Evolutionary conservation across 2,888 invertebrate genomes (phyloP).

Genomic region (Taphrorychus bicolor): DNA sequence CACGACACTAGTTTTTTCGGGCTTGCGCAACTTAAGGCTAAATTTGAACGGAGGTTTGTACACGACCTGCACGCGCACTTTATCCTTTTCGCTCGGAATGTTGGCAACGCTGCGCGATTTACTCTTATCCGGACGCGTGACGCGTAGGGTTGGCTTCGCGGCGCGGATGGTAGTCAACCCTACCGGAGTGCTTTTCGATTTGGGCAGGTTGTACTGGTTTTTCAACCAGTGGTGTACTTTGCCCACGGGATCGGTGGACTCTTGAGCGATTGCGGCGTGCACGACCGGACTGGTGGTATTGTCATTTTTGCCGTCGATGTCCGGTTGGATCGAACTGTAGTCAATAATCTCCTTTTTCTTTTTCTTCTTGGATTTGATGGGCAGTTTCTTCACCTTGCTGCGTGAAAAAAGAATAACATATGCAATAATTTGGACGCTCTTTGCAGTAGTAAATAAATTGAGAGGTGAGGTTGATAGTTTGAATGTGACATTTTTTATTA

Average conservation of each 20-base stretch:
- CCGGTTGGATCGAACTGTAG: slow-evolving; percentile 73
- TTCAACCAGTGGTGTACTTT: slow-evolving; percentile 90
- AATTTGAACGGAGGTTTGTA: slow-evolving; percentile 90
- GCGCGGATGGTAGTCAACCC: slow-evolving; percentile 67
- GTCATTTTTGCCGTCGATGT: slow-evolving; percentile 63
- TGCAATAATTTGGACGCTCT: no score
- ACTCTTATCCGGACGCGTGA: slow-evolving; percentile 63
- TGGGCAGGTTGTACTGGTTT: slow-evolving; percentile 74
- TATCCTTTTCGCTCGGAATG: slow-evolving; percentile 67
- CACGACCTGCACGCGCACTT: slow-evolving; percentile 82
- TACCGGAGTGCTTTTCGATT: slow-evolving; percentile 85
- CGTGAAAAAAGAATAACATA: no score
- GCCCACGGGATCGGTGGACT: slow-evolving; percentile 66
- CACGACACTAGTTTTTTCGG: slow-evolving; percentile 71
- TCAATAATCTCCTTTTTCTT: slow-evolving; percentile 80
- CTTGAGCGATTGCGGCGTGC: slow-evolving; percentile 48
- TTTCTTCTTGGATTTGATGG: slow-evolving; percentile 62
- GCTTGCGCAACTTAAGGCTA: slow-evolving; percentile 78
- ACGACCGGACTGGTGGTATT: slow-evolving; percentile 29
- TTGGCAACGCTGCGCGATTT: slow-evolving; percentile 73
- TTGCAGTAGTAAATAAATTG: no score
- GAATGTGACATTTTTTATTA: no score
- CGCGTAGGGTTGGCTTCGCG: slow-evolving; percentile 59
- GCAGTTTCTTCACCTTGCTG: slow-evolving; percentile 59
- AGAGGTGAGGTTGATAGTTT: no score